Conservation (phyloP, 2,797 vertebrate genomes). For the Rhynchonycteris naso region DNA sequence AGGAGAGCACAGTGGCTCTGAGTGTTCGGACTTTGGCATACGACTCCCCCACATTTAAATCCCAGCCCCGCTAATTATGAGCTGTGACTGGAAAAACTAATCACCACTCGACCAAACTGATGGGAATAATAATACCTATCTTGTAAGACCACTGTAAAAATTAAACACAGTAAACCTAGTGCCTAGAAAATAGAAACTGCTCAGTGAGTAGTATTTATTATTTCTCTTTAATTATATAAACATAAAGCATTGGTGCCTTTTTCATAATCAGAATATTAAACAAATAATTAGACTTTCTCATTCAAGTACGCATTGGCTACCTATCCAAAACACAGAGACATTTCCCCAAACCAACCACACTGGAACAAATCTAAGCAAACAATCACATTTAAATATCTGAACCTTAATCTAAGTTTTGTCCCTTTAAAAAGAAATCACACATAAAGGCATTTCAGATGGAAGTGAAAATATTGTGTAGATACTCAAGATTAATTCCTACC, state of each 20-base stretch:
- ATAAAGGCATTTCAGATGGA: background rate
- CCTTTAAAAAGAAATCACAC: background rate
- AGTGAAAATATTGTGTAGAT: background rate
- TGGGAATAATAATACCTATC: background rate
- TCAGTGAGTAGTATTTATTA: background rate
- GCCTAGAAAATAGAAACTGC: background rate
- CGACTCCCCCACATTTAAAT: background rate
- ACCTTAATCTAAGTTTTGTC: background rate
- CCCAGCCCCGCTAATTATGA: background rate
- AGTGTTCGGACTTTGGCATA: background rate
- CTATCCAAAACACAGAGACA: slow-evolving; percentile 24
- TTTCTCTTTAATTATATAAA: slow-evolving; percentile 11
- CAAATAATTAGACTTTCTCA: background rate
- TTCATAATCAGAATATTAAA: slow-evolving; percentile 9
- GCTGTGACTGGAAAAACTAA: background rate
- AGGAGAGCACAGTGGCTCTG: background rate
- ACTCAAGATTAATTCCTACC: background rate
- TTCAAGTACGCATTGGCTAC: background rate
- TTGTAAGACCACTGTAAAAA: background rate
- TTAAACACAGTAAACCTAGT: background rate
- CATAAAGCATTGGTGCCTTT: background rate
- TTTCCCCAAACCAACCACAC: background rate
- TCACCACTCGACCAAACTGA: background rate
- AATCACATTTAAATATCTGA: slow-evolving; percentile 45
- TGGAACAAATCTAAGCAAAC: background rate